phyloP scores from a whole-genome alignment of 2,113 vertebrate species.

The Sylvilagus bachmani region DNA sequence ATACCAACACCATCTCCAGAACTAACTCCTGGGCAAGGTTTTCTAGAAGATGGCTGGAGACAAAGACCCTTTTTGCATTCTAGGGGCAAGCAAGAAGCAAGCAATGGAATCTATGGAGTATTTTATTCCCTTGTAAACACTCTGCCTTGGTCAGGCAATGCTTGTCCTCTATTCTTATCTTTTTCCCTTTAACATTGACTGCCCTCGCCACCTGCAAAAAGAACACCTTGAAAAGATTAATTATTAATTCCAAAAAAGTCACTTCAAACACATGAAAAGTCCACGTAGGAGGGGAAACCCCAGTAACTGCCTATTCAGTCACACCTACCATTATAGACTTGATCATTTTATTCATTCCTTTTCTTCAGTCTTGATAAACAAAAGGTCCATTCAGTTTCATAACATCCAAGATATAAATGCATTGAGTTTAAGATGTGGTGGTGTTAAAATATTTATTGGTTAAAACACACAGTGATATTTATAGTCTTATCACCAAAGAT shows the following conservation, averaged over 20 bases:
- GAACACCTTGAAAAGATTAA: conserved; percentile 79
- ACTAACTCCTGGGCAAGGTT: not conserved
- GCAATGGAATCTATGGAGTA: not conserved
- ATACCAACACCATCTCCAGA: conserved; percentile 17
- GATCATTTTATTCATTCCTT: conserved; percentile 52
- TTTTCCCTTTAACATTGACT: conserved; percentile 50
- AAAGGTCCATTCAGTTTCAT: conserved; percentile 76
- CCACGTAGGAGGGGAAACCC: not conserved
- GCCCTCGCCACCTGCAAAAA: conserved; percentile 61
- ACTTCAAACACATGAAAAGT: conserved; percentile 78
- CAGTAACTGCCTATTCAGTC: not conserved
- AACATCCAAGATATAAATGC: conserved; percentile 52
- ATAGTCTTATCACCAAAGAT: conserved; percentile 71
- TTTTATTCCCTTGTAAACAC: conserved; percentile 22
- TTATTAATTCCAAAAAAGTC: conserved; percentile 77
- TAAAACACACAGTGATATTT: conserved; percentile 72
- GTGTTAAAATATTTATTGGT: conserved; percentile 80
- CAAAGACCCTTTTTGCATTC: conserved; percentile 18
- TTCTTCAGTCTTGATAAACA: conserved; percentile 54
- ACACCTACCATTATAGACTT: conserved; percentile 27
- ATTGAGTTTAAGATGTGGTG: conserved; percentile 56
- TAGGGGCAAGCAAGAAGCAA: not conserved
- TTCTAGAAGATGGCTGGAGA: conserved; percentile 47
- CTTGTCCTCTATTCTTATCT: conserved; percentile 70
- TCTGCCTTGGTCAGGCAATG: not conserved